These are phyloP conservation scores for Amphiprion percula DNA, from an alignment of 2,113 vertebrate species.

Conservation along the genomic window DNA sequence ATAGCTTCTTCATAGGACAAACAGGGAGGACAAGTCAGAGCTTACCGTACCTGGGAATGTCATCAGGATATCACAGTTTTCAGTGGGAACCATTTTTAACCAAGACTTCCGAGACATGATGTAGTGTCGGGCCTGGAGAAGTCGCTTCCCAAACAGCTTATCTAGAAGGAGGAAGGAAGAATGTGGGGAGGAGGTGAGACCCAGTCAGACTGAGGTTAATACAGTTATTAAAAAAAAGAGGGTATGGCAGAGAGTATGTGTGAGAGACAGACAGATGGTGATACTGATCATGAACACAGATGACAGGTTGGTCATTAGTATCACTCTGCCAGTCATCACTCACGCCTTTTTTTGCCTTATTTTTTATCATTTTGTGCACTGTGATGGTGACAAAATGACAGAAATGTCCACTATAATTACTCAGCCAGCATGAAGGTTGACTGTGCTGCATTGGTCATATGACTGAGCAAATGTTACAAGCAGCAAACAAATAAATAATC, in stretches of 20 bases:
- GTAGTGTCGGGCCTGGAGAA: slow-evolving; percentile 93
- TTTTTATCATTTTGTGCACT: background rate
- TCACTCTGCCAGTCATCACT: slow-evolving; percentile 13
- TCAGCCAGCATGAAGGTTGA: slow-evolving; percentile 27
- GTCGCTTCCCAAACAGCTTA: slow-evolving; percentile 94
- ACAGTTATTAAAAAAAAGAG: slow-evolving; percentile 11
- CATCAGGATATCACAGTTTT: slow-evolving; percentile 98
- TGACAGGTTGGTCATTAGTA: slow-evolving; percentile 37
- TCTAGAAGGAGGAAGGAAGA: slow-evolving; percentile 78
- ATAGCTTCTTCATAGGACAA: background rate
- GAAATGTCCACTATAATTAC: slow-evolving; percentile 20
- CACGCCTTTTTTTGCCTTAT: background rate
- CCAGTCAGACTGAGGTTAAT: slow-evolving; percentile 17
- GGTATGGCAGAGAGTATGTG: background rate
- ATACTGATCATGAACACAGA: slow-evolving; percentile 40
- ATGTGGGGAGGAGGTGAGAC: slow-evolving; percentile 5
- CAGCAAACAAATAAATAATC: slow-evolving; percentile 22
- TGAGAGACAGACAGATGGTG: slow-evolving; percentile 28
- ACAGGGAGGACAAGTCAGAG: background rate
- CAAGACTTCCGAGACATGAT: slow-evolving; percentile 97
- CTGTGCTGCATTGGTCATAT: background rate
- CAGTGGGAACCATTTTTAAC: slow-evolving; percentile 98
- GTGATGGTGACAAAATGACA: slow-evolving; percentile 14
- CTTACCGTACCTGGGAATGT: slow-evolving; percentile 90
- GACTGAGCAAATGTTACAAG: slow-evolving; percentile 28